Evolutionary conservation across 2,797 vertebrate species (phyloP).

Genomic region (Austrolebias charrua): DNA sequence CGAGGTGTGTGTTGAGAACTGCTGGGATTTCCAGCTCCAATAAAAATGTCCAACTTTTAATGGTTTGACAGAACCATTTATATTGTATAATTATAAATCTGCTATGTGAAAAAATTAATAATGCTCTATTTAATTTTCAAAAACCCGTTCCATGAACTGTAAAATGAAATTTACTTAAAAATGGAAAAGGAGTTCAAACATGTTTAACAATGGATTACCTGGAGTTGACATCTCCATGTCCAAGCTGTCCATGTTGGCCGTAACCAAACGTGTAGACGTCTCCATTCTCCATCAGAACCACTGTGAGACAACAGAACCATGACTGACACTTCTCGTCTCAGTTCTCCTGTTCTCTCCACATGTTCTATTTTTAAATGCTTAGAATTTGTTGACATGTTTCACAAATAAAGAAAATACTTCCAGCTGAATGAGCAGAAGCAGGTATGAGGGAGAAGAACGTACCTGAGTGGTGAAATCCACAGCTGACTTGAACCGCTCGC

Average conservation of each 20-base stretch:
- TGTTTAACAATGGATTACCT: slow-evolving; percentile 76
- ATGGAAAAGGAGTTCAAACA: background rate
- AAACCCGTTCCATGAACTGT: background rate
- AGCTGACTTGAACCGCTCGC: slow-evolving; percentile 96
- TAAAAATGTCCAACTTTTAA: too few species aligned
- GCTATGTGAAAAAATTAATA: too few species aligned
- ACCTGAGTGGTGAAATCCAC: slow-evolving; percentile 99
- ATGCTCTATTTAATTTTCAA: background rate
- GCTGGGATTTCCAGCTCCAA: too few species aligned
- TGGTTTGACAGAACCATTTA: too few species aligned
- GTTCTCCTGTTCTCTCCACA: too few species aligned
- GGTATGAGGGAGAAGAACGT: slow-evolving; percentile 31
- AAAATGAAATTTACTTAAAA: background rate
- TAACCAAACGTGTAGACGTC: slow-evolving; percentile 99
- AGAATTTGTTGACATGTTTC: too few species aligned
- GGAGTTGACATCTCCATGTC: slow-evolving; percentile 97
- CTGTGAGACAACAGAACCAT: slow-evolving; percentile 66
- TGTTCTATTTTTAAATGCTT: background rate
- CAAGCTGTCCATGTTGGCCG: slow-evolving; percentile 96
- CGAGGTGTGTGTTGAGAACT: background rate
- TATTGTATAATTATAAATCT: too few species aligned
- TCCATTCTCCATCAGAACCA: slow-evolving; percentile 98
- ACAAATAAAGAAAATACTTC: background rate
- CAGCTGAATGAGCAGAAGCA: background rate
- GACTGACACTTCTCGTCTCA: background rate